phyloP scores from a whole-genome alignment of 1,140 invertebrate genomes.

The Saxidomus purpurata region DNA sequence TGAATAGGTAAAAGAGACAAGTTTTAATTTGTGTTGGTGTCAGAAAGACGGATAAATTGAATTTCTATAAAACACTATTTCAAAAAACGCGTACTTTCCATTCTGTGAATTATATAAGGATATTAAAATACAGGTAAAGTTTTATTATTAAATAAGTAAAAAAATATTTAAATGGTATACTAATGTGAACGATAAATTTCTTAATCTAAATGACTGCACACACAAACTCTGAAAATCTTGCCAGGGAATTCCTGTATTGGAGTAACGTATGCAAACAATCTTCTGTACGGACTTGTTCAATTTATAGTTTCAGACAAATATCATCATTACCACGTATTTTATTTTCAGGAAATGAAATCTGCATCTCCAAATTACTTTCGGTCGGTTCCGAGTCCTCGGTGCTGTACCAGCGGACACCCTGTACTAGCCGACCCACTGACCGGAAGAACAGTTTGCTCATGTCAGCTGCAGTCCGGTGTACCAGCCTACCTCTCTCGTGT shows the following conservation, averaged over 20 bases:
- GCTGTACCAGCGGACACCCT: conserved; percentile 46
- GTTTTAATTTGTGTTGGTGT: not conserved
- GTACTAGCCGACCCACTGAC: conserved; percentile 49
- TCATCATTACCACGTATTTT: not conserved
- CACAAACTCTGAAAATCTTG: too few species aligned
- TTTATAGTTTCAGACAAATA: too few species aligned
- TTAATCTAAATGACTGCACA: too few species aligned
- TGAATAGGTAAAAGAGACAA: not conserved
- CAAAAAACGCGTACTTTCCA: too few species aligned
- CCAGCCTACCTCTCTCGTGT: conserved; percentile 43
- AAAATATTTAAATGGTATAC: too few species aligned
- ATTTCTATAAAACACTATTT: not conserved
- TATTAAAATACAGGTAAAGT: not conserved
- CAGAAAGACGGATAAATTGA: not conserved
- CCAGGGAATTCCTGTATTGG: too few species aligned
- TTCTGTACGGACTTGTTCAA: too few species aligned
- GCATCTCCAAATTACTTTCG: not conserved
- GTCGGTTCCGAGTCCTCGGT: not conserved
- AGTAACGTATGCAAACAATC: too few species aligned
- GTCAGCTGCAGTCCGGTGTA: conserved; percentile 50
- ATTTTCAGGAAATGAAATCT: conserved; percentile 49
- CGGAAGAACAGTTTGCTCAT: conserved; percentile 49
- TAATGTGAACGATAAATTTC: too few species aligned
- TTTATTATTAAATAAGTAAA: too few species aligned
- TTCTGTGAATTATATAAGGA: too few species aligned